phyloP scores from a whole-genome alignment of 2,888 invertebrate genomes.

The Eupeodes luniger region DNA sequence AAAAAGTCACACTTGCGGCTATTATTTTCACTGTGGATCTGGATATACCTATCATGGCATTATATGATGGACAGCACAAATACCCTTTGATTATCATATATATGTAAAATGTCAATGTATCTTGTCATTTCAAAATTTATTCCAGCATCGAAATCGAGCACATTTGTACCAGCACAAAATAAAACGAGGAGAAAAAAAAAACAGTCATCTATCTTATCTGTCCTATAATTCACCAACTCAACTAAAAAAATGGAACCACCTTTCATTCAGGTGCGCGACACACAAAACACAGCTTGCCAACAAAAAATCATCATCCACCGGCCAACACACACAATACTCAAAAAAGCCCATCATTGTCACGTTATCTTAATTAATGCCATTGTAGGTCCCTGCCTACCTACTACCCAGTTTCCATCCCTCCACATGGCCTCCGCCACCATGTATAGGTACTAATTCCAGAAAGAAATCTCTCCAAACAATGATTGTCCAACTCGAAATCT shows the following conservation, averaged over 20 bases:
- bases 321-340: constrained; percentile 44
- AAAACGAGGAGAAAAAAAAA: neutral
- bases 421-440: neutral
- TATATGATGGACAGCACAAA: constrained; percentile 48
- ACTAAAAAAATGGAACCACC: neutral
- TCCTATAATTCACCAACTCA: constrained; percentile 53
- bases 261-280: constrained; percentile 38
- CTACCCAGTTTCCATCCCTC: neutral
- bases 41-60: constrained; percentile 28
- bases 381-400: constrained; percentile 35
- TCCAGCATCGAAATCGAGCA: constrained; percentile 18
- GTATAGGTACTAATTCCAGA: constrained; percentile 52
- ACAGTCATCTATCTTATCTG: constrained; percentile 56
- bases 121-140: constrained; percentile 52
- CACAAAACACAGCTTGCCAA: constrained; percentile 30
- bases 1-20: constrained; percentile 8
- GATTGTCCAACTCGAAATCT: constrained; percentile 69
- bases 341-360: constrained; percentile 74
- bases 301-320: neutral
- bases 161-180: neutral
- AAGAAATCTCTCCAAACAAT: constrained; percentile 72
- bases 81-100: constrained; percentile 58
- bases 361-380: constrained; percentile 76
- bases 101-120: constrained; percentile 27
- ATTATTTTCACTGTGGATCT: constrained; percentile 25